Evolutionary conservation across 2,888 invertebrate species (phyloP), one percentile per base, ranked within the genome.

Genomic region (Aleiodes leptofemur): DNA sequence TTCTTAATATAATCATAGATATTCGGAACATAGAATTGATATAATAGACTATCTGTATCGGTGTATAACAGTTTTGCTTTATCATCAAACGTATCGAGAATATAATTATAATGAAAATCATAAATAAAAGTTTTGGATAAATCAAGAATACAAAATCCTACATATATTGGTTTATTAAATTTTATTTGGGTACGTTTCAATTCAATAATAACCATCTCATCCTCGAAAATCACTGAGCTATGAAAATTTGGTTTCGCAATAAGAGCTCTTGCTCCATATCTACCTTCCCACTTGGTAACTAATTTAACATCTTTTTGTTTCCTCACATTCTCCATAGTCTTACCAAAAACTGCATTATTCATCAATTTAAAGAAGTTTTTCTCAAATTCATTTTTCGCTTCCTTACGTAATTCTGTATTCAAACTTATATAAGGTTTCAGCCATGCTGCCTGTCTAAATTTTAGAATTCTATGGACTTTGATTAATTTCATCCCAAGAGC

Each of bases 101-200:
- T 14, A 14, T 53, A 53, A 53, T 53, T 53, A 43, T 43, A 43
- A 8, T 43, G 43, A 9, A 43, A 43, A 43, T 43, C 11, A 43
- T 43, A 8, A 43, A 43, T 43, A 9, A 43, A 43, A 6, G 6
- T 34, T 83, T 90, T 90, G 0, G 84, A 87, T 38, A 90, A 43
- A 69, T 90, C 90, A 51, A 90, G 79, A 72, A 90, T 84, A 11
- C 77, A 51, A 74, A 89, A 84, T n/a, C 89, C 90, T 2, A 86
- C 78, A 74, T 89, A 90, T 31, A 90, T 85, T 3, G 89, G 89
- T 82, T 88, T 88, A 80, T 88, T 83, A 56, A 86, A 85, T 31
- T 69, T 53, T 6, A 88, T 77, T 61, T 79, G 73, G 0, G 76
- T 38, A 77, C 82, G 82, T 16, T 80, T 79, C 75, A 88, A 73